Percentiles rank a stretch among this genome's conserved stretches.
phyloP scores from a whole-genome alignment of 2,113 vertebrate genomes.

The Rhinoptilus africanus region DNA sequence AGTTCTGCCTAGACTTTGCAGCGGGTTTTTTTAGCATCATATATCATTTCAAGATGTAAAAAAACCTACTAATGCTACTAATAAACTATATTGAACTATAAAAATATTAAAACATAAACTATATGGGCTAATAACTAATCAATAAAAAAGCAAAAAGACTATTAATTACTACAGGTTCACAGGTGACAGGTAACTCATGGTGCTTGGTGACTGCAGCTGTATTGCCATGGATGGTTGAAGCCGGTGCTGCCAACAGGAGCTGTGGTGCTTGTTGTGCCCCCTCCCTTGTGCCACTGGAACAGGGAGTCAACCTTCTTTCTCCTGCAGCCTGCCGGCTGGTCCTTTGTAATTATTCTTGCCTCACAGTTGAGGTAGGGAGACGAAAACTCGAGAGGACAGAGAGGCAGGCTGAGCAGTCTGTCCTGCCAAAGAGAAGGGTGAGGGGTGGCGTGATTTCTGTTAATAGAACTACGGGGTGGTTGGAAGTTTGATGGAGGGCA shows the following conservation, averaged over 20 bases:
- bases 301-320: neutral
- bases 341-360: neutral
- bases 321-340: neutral
- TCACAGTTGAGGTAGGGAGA: neutral
- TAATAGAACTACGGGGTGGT: rapidly evolving
- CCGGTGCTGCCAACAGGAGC: neutral
- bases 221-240: neutral
- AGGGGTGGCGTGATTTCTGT: neutral
- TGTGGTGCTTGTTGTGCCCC: neutral
- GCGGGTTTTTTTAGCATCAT: neutral
- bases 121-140: neutral
- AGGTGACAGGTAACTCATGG: neutral
- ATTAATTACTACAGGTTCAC: neutral
- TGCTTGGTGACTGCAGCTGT: neutral
- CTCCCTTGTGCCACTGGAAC: neutral
- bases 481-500: neutral
- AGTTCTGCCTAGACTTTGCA: neutral
- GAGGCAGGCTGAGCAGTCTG: neutral
- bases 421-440: neutral
- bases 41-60: neutral
- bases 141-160: neutral
- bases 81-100: neutral
- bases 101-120: neutral
- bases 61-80: neutral
- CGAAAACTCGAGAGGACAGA: neutral